Evolutionary conservation across 2,113 vertebrate species (phyloP).

Genomic region (Cairina moschata): DNA sequence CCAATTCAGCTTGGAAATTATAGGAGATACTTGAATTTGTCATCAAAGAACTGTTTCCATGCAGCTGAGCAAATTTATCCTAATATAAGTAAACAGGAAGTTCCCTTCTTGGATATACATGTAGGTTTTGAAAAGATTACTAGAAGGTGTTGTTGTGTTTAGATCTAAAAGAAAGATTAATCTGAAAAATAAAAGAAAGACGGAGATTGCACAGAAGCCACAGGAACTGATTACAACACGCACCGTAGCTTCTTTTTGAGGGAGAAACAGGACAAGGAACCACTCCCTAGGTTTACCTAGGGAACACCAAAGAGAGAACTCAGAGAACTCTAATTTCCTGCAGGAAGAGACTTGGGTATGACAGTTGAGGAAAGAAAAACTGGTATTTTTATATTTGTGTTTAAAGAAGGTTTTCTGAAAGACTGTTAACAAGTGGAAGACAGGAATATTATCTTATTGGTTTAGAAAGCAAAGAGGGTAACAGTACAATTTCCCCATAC

Average conservation of each 20-base stretch:
- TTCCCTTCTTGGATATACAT: not conserved
- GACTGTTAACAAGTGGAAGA: not conserved
- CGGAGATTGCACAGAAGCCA: not conserved
- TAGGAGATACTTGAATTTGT: not conserved
- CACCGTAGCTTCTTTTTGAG: not conserved
- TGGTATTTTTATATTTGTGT: not conserved
- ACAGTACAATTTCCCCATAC: not conserved
- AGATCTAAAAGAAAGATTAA: not conserved
- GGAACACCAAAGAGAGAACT: not conserved
- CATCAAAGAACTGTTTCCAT: not conserved
- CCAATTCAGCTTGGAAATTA: not conserved
- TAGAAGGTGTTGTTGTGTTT: not conserved
- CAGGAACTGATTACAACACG: not conserved
- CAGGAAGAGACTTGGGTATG: not conserved
- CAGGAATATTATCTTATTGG: not conserved
- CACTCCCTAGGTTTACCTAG: not conserved
- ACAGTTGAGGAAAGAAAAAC: not conserved
- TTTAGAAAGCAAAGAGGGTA: not conserved
- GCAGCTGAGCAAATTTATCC: not conserved
- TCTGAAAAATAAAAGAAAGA: not conserved
- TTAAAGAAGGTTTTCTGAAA: not conserved
- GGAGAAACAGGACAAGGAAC: not conserved
- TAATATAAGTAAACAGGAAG: not conserved
- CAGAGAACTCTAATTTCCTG: not conserved
- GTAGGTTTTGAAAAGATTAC: not conserved